Evolutionary conservation across 64 coral and sea anemone genomes (phyloP).

Genomic region (Pachyseris speciosa): DNA sequence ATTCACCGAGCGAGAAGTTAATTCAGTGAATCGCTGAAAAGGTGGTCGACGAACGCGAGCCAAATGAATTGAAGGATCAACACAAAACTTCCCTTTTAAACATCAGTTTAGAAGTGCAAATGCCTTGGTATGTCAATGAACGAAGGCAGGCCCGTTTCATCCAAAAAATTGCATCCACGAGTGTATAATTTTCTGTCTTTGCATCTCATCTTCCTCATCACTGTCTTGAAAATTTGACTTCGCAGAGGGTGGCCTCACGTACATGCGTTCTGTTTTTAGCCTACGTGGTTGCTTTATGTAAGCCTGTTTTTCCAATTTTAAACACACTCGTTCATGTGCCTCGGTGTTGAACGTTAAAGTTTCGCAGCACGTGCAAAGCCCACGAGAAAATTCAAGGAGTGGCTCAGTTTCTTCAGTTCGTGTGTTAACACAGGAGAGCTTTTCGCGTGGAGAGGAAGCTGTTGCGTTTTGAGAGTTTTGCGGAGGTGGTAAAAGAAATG

Average conservation of each 20-base stretch:
- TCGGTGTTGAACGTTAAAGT: not conserved
- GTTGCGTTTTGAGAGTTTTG: not conserved
- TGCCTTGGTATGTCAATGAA: no score
- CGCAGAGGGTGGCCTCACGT: not conserved
- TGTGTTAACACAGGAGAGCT: not conserved
- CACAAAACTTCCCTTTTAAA: not conserved
- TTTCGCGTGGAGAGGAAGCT: not conserved
- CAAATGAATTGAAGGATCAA: no score
- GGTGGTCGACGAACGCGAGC: no score
- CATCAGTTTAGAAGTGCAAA: not conserved
- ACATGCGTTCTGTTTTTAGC: not conserved
- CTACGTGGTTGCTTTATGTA: not conserved
- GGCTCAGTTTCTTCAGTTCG: not conserved
- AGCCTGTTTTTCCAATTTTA: not conserved
- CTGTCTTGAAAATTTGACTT: not conserved
- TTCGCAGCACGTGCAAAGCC: not conserved
- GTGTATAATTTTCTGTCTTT: conserved; percentile 53
- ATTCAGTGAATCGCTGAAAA: no score
- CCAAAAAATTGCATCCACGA: conserved; percentile 76
- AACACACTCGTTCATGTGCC: not conserved
- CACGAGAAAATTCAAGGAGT: not conserved
- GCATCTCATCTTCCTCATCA: not conserved
- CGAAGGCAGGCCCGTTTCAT: not conserved
- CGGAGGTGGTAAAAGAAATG: not conserved
- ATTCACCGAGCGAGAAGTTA: no score